phyloP scores from a whole-genome alignment of 2,113 vertebrate species.

The Hepsetus odoe region DNA sequence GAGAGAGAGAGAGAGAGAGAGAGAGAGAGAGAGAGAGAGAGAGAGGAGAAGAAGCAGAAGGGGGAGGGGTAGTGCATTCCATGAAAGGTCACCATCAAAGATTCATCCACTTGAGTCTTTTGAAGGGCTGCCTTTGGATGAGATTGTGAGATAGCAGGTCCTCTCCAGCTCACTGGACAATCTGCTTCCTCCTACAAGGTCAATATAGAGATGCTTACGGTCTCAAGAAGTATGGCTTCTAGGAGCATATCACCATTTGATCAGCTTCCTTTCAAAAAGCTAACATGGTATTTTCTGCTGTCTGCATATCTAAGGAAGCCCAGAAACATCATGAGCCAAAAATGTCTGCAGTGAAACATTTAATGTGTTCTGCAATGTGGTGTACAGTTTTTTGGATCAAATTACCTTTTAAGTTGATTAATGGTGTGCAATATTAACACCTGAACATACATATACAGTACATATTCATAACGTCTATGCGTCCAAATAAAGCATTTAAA shows the following conservation, averaged over 20 bases:
- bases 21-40: constrained; percentile 46
- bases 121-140: constrained; percentile 50
- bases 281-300: no score
- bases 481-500: no score
- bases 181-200: constrained; percentile 9
- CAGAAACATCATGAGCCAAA: no score
- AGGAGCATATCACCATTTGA: neutral
- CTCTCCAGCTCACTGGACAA: constrained; percentile 36
- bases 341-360: no score
- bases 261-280: neutral
- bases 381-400: no score
- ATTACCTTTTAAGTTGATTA: no score
- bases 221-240: neutral
- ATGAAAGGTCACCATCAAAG: constrained; percentile 59
- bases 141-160: constrained; percentile 41
- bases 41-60: constrained; percentile 22
- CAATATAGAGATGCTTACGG: constrained; percentile 6
- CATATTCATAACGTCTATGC: no score
- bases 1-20: constrained; percentile 21
- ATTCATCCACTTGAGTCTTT: constrained; percentile 51
- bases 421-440: no score
- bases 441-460: no score
- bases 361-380: no score
- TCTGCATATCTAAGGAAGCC: no score
- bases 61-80: constrained; percentile 24